These are phyloP conservation scores for Tonatia bakeri DNA, from an alignment of 2,113 vertebrate species.

Conservation along the genomic window DNA sequence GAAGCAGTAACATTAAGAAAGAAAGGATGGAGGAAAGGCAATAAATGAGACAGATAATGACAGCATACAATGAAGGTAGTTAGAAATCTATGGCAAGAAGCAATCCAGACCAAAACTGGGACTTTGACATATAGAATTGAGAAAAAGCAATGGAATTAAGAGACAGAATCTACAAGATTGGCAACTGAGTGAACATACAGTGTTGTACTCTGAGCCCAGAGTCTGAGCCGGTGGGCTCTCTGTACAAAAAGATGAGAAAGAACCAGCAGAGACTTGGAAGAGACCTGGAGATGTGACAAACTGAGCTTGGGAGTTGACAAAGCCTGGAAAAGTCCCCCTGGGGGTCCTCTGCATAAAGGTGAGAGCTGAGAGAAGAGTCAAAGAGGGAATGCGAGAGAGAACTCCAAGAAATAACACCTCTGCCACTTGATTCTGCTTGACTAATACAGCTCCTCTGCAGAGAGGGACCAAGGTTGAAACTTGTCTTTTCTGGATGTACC, in stretches of 20 bases:
- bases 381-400: neutral
- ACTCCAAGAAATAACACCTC: neutral
- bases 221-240: neutral
- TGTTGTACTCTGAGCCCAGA: neutral
- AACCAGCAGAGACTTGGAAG: neutral
- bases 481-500: neutral
- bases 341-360: neutral
- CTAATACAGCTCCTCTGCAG: neutral
- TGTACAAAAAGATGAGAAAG: neutral
- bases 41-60: neutral
- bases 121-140: neutral
- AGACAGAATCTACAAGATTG: neutral
- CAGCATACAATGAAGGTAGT: neutral
- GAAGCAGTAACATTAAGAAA: neutral
- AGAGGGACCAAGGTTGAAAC: neutral
- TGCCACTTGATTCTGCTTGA: neutral
- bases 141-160: neutral
- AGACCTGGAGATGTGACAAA: neutral
- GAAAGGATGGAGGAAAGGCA: neutral
- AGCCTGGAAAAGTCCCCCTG: neutral
- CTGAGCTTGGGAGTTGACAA: neutral
- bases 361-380: neutral
- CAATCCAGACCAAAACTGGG: neutral
- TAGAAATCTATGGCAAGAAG: neutral
- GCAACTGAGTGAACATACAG: neutral